Conservation (phyloP, 2,888 invertebrate genomes). For the Ctenicera cuprea region DNA sequence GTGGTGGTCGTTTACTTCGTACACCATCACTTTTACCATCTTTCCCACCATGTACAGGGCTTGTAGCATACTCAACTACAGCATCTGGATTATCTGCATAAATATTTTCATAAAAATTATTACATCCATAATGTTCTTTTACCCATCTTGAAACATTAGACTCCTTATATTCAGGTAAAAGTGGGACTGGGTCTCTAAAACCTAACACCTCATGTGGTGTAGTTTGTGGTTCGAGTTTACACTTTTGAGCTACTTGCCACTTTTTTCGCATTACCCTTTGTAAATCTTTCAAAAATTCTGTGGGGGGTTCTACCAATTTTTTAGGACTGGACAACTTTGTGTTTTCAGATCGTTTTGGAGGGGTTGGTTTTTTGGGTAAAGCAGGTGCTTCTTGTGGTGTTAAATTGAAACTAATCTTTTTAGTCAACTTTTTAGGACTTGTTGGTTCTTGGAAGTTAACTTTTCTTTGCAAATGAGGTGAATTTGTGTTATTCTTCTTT, state of each 20-base stretch:
- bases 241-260: slow-evolving; percentile 95
- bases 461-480: slow-evolving; percentile 75
- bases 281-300: slow-evolving; percentile 90
- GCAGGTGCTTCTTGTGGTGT: slow-evolving; percentile 75
- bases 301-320: slow-evolving; percentile 85
- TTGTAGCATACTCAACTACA: slow-evolving; percentile 73
- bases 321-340: slow-evolving; percentile 86
- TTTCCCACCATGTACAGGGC: slow-evolving; percentile 65
- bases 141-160: slow-evolving; percentile 94
- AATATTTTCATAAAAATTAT: slow-evolving; percentile 87
- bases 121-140: slow-evolving; percentile 87
- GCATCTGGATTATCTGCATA: slow-evolving; percentile 72
- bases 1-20: slow-evolving; percentile 83
- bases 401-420: slow-evolving; percentile 81
- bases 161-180: slow-evolving; percentile 84
- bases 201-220: slow-evolving; percentile 94
- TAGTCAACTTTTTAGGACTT: slow-evolving; percentile 75
- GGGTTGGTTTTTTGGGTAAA: slow-evolving; percentile 81
- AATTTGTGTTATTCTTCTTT: slow-evolving; percentile 74
- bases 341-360: slow-evolving; percentile 85
- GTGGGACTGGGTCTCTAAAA: slow-evolving; percentile 87
- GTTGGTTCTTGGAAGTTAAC: slow-evolving; percentile 80
- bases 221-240: slow-evolving; percentile 90
- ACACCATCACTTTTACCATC: slow-evolving; percentile 57
- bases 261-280: slow-evolving; percentile 95